Evolutionary conservation across 2,888 invertebrate genomes (phyloP).

Genomic region (Napeogenes inachia): DNA sequence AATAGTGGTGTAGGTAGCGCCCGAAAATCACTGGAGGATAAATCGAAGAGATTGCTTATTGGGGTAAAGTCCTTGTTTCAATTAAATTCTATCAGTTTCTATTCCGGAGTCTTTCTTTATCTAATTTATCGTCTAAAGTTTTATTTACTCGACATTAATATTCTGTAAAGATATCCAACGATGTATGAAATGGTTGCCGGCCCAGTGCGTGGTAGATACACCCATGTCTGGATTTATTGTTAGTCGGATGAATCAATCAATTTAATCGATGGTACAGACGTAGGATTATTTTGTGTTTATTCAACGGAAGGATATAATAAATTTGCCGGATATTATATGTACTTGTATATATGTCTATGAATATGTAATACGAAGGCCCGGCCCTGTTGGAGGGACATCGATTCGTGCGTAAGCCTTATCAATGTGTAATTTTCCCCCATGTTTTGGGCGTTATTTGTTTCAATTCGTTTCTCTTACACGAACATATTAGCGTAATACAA

Average conservation of each 20-base stretch:
- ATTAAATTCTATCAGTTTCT: constrained; percentile 32
- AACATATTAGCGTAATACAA: constrained; percentile 7
- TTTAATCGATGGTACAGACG: constrained; percentile 18
- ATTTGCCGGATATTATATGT: constrained; percentile 23
- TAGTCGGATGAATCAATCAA: constrained; percentile 32
- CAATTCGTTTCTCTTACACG: constrained; percentile 14
- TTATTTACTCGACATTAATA: not conserved
- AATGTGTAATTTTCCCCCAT: constrained; percentile 34
- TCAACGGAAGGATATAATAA: constrained; percentile 28
- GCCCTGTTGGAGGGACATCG: constrained; percentile 67
- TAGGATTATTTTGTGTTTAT: constrained; percentile 23
- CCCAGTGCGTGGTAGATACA: constrained; percentile 35
- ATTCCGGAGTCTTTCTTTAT: not conserved
- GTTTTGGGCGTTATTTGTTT: constrained; percentile 31
- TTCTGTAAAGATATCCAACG: constrained; percentile 20
- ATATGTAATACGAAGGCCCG: constrained; percentile 46
- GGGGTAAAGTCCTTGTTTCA: constrained; percentile 68
- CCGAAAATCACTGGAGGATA: constrained; percentile 66
- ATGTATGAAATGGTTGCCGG: constrained; percentile 38
- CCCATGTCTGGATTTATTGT: constrained; percentile 29
- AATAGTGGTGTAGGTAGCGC: constrained; percentile 71
- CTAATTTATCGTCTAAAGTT: not conserved
- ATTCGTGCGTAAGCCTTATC: constrained; percentile 46
- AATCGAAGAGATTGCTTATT: constrained; percentile 69
- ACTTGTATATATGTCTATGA: constrained; percentile 17